Evolutionary conservation across 2,113 vertebrate genomes (phyloP).

Genomic region (Heptranchias perlo): DNA sequence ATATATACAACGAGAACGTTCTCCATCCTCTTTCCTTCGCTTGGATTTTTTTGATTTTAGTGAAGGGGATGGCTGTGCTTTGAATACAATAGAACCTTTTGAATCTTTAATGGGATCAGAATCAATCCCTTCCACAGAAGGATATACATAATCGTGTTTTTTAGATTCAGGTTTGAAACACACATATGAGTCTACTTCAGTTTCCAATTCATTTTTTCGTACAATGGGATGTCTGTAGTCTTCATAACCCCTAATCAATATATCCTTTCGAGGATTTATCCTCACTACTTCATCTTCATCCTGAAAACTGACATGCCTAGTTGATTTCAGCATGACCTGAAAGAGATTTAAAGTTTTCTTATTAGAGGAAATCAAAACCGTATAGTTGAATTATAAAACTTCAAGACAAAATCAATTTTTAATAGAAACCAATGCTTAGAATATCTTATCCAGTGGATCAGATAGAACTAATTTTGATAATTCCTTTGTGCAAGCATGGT

Average conservation of each 20-base stretch:
- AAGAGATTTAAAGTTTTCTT: constrained; percentile 39
- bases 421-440: neutral
- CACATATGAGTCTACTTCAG: constrained; percentile 76
- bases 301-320: constrained; percentile 90
- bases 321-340: constrained; percentile 74
- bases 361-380: constrained; percentile 26
- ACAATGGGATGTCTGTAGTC: constrained; percentile 96
- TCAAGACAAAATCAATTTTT: neutral
- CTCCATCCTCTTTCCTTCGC: constrained; percentile 90
- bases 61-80: constrained; percentile 81
- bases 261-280: constrained; percentile 92
- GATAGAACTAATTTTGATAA: neutral
- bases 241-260: constrained; percentile 90
- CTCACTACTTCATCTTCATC: constrained; percentile 96
- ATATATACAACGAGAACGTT: constrained; percentile 93
- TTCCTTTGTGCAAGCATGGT: neutral
- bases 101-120: constrained; percentile 73
- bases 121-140: constrained; percentile 76
- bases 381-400: neutral
- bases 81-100: constrained; percentile 70
- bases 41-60: constrained; percentile 83
- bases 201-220: constrained; percentile 84
- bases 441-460: neutral
- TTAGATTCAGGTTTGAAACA: constrained; percentile 85
- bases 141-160: constrained; percentile 85